Evolutionary conservation across 2,113 vertebrate species (phyloP).

Genomic region (Mobula hypostoma): DNA sequence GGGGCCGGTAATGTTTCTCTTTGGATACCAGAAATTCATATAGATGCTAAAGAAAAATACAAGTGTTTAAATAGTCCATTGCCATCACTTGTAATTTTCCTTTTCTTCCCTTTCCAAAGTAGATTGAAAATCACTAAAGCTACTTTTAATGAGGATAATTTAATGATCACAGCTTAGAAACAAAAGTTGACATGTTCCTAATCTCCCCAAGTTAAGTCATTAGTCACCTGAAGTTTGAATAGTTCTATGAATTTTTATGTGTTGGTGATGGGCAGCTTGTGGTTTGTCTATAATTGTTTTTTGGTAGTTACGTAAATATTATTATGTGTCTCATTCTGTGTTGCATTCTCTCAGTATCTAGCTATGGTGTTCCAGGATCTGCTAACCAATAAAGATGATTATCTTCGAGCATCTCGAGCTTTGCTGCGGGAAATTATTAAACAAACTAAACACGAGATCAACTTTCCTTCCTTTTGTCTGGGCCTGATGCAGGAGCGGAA

Average conservation of each 20-base stretch:
- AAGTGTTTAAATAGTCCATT: not conserved
- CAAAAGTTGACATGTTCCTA: not conserved
- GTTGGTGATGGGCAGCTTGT: not conserved
- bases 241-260: not conserved
- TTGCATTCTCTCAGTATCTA: conserved; percentile 66
- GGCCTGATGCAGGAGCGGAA: conserved; percentile 96
- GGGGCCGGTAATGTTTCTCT: too few species aligned
- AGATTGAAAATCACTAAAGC: not conserved
- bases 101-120: not conserved
- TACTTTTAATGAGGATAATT: not conserved
- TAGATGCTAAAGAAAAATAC: not conserved
- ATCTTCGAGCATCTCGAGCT: conserved; percentile 82
- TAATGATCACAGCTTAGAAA: not conserved
- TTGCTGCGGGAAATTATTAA: conserved; percentile 93
- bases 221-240: too few species aligned
- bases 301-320: not conserved
- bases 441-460: conserved; percentile 95
- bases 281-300: not conserved
- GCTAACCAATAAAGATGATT: conserved; percentile 90
- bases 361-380: conserved; percentile 98
- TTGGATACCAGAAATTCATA: not conserved
- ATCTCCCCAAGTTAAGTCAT: not conserved
- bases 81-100: not conserved
- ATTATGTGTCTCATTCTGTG: not conserved
- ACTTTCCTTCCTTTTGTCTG: conserved; percentile 94